phyloP scores from a whole-genome alignment of 2,113 vertebrate genomes.

The Sturnus vulgaris region DNA sequence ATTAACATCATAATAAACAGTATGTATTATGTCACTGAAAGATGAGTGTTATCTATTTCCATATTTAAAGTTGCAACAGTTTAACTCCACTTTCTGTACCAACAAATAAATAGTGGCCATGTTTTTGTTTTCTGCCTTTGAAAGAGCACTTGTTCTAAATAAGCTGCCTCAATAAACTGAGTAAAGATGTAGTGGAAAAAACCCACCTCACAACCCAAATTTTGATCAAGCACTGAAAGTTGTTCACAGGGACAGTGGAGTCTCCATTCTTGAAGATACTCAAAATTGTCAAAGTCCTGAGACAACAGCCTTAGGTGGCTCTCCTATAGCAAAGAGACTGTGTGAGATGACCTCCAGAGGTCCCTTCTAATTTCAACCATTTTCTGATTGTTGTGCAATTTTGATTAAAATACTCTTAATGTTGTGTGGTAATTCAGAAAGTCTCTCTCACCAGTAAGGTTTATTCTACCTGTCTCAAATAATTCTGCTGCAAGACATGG shows the following conservation, averaged over 20 bases:
- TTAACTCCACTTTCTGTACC: neutral
- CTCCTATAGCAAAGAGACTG: neutral
- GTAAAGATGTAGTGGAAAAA: neutral
- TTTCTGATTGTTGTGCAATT: neutral
- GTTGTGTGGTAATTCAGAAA: accelerated
- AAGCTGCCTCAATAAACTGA: neutral
- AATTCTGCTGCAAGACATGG: neutral
- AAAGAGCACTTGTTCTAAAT: neutral
- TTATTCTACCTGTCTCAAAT: neutral
- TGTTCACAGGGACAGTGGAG: neutral
- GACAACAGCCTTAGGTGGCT: neutral
- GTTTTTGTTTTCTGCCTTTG: neutral
- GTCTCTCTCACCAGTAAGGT: neutral
- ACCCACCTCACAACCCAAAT: neutral
- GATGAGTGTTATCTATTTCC: neutral
- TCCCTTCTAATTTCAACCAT: neutral
- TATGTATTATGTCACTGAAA: neutral
- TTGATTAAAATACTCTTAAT: neutral
- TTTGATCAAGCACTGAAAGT: neutral
- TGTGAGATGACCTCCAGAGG: neutral
- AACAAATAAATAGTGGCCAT: neutral
- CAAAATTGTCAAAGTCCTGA: neutral
- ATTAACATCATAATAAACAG: neutral
- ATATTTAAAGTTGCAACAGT: neutral
- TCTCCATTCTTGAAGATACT: neutral